These are phyloP conservation scores for Tetragnatha versicolor DNA, from an alignment of 1,140 invertebrate species.

Conservation along the genomic window DNA sequence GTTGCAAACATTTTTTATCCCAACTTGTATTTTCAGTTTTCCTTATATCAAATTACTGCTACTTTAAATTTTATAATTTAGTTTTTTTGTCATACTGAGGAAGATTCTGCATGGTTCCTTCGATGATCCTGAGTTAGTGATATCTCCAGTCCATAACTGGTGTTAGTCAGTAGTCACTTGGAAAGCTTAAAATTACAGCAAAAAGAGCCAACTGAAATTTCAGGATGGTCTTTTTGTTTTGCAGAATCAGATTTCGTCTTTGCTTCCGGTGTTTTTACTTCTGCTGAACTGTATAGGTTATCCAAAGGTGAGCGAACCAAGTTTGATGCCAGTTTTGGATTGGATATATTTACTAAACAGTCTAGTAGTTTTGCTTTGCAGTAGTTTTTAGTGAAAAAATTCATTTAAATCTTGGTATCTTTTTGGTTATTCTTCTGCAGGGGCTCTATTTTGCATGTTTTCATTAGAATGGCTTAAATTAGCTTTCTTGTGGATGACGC, in stretches of 20 bases:
- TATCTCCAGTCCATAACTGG: slow-evolving; percentile 53
- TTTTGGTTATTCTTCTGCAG: too few species aligned
- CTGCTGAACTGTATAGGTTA: slow-evolving; percentile 95
- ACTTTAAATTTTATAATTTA: too few species aligned
- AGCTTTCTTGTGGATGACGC: too few species aligned
- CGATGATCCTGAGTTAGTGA: slow-evolving; percentile 2
- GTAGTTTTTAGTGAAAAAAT: slow-evolving; percentile 1
- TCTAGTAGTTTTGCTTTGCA: background rate
- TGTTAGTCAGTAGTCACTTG: slow-evolving; percentile 29
- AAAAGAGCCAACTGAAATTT: slow-evolving; percentile 53
- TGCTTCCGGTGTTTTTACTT: slow-evolving; percentile 97
- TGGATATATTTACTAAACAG: slow-evolving; percentile 41
- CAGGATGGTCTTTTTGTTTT: slow-evolving; percentile 56
- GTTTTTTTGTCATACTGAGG: too few species aligned
- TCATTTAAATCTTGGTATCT: too few species aligned
- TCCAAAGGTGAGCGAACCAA: slow-evolving; percentile 80
- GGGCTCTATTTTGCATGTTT: too few species aligned
- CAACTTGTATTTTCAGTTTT: too few species aligned
- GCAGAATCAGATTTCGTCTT: slow-evolving; percentile 82
- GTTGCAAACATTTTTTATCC: too few species aligned
- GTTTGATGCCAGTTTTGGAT: slow-evolving; percentile 51
- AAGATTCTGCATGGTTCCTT: too few species aligned
- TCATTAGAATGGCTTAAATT: too few species aligned
- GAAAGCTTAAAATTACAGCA: too few species aligned
- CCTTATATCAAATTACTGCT: too few species aligned